phyloP scores from a whole-genome alignment of 2,797 vertebrate species.

The Syngnathus acus region DNA sequence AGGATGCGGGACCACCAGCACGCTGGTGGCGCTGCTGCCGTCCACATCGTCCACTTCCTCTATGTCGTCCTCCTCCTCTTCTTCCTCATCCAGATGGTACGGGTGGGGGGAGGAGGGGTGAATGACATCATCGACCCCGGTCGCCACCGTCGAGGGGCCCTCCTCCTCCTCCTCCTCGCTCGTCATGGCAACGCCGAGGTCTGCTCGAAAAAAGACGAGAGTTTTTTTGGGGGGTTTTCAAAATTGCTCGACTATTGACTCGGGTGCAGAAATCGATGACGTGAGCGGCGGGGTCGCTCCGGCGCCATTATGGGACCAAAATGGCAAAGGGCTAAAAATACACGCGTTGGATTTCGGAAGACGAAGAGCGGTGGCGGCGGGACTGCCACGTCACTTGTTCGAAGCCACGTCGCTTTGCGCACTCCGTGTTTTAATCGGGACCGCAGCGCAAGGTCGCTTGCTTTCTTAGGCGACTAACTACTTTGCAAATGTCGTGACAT shows the following conservation, averaged over 20 bases:
- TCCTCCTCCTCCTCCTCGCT: constrained; percentile 71
- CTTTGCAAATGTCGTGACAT: constrained; percentile 4
- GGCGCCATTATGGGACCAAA: neutral
- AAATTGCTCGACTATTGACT: constrained; percentile 2
- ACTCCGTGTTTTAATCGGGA: neutral
- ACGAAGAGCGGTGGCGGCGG: too few species aligned
- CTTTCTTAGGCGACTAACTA: neutral
- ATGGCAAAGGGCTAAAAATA: constrained; percentile 8
- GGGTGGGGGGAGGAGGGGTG: constrained; percentile 35
- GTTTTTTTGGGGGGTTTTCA: neutral
- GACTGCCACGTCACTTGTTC: neutral
- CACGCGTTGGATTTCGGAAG: neutral
- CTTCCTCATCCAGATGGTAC: constrained; percentile 25
- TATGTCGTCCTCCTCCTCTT: constrained; percentile 35
- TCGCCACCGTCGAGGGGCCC: constrained; percentile 40
- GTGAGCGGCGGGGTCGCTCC: neutral
- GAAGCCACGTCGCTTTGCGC: neutral
- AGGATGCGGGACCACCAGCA: constrained; percentile 80
- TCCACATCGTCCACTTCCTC: constrained; percentile 45
- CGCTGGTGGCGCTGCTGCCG: constrained; percentile 55
- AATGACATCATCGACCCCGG: constrained; percentile 23
- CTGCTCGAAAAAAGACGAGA: constrained; percentile 30
- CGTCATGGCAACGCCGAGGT: constrained; percentile 61
- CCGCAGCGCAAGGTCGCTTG: neutral
- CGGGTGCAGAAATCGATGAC: neutral